Percentiles rank a stretch among this genome's conserved stretches.
These are phyloP conservation scores for Periplaneta americana DNA, from an alignment of 1,140 invertebrate species.

Conservation along the genomic window DNA sequence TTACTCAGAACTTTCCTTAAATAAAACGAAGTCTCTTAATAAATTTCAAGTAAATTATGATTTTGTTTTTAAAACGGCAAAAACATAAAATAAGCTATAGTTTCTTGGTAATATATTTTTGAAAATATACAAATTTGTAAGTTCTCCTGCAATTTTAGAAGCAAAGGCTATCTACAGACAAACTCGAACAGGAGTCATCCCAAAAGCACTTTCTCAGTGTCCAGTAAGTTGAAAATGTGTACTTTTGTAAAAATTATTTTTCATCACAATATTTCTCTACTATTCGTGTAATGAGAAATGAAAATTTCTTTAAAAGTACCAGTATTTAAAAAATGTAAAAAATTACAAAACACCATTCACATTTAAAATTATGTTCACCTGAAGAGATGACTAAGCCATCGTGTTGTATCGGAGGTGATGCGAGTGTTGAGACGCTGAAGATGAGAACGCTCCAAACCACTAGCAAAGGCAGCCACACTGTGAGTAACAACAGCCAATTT, in stretches of 20 bases:
- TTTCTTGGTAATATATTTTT: too few species aligned
- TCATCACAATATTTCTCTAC: neutral
- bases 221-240: too few species aligned
- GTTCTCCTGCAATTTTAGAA: too few species aligned
- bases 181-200: too few species aligned
- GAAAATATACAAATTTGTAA: too few species aligned
- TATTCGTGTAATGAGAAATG: neutral
- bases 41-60: too few species aligned
- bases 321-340: neutral
- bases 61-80: too few species aligned
- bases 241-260: neutral
- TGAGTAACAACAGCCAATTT: slow-evolving; percentile 66
- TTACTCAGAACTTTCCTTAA: too few species aligned
- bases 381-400: slow-evolving; percentile 75
- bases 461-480: slow-evolving; percentile 66
- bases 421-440: slow-evolving; percentile 63
- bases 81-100: too few species aligned
- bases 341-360: neutral
- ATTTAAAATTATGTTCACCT: slow-evolving; percentile 41
- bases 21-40: too few species aligned
- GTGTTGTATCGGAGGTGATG: slow-evolving; percentile 65
- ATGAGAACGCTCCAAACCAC: slow-evolving; percentile 60
- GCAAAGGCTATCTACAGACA: too few species aligned
- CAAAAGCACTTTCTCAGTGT: too few species aligned
- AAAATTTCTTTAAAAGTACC: neutral